Conservation (phyloP, 2,888 invertebrate genomes). For the Oasisia sp. region DNA sequence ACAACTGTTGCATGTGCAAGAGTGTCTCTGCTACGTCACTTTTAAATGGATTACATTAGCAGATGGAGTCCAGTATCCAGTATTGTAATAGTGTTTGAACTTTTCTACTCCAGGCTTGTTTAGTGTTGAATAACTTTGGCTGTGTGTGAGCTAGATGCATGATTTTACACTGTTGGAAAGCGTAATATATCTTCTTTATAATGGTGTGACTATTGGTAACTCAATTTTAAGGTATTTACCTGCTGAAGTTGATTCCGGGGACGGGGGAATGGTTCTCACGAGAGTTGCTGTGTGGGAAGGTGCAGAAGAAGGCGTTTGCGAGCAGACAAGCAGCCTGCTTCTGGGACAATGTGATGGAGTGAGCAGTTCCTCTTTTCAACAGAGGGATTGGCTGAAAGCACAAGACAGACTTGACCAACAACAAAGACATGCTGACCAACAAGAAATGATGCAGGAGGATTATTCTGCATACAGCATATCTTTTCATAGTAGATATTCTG, state of each 20-base stretch:
- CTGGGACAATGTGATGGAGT: constrained; percentile 71
- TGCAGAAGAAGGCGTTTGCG: constrained; percentile 95
- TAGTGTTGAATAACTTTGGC: too few species aligned
- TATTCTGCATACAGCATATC: too few species aligned
- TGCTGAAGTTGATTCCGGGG: constrained; percentile 89
- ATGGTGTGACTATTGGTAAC: too few species aligned
- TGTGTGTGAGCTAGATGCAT: too few species aligned
- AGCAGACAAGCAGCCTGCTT: constrained; percentile 84
- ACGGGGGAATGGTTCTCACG: constrained; percentile 67
- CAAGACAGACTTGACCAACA: background rate
- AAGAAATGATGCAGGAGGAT: background rate
- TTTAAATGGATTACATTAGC: background rate
- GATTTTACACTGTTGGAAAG: too few species aligned
- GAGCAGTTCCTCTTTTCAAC: constrained; percentile 72
- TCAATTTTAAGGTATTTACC: constrained; percentile 65
- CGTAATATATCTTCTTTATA: too few species aligned
- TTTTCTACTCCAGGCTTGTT: too few species aligned
- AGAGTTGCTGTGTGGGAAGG: constrained; percentile 80
- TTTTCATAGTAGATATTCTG: too few species aligned
- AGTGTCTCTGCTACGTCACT: background rate
- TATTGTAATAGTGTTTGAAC: background rate
- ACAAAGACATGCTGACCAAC: background rate
- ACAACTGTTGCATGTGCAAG: background rate
- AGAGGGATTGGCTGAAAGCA: constrained; percentile 74
- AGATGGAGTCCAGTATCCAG: background rate